Percentiles rank a stretch among this genome's conserved stretches.
Evolutionary conservation across 2,888 invertebrate species (phyloP).

Genomic region (Ditula angustiorana): DNA sequence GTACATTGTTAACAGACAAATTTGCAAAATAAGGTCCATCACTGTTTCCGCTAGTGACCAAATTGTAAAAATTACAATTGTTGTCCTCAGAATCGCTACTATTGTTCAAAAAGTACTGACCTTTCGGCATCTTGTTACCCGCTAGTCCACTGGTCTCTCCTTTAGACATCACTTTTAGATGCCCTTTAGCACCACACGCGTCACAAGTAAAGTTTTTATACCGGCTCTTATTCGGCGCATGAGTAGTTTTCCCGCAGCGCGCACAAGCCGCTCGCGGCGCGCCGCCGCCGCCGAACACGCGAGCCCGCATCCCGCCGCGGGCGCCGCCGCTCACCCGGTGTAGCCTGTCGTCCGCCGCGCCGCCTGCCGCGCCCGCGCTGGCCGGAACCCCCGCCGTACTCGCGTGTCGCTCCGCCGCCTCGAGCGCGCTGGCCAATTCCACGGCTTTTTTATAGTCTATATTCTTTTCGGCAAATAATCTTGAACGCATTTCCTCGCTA

Average conservation of each 20-base stretch:
- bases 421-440: background rate
- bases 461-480: background rate
- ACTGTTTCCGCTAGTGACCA: slow-evolving; percentile 21
- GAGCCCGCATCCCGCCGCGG: slow-evolving; percentile 12
- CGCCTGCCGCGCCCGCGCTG: slow-evolving; percentile 1
- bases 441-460: background rate
- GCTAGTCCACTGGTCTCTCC: no score
- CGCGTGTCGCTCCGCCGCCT: background rate
- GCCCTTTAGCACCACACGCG: slow-evolving; percentile 32
- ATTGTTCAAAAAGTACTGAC: no score
- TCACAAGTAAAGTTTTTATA: slow-evolving; percentile 37
- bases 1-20: slow-evolving; percentile 10
- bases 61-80: slow-evolving; percentile 39
- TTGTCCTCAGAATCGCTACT: slow-evolving; percentile 33
- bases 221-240: slow-evolving; percentile 21
- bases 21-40: slow-evolving; percentile 37
- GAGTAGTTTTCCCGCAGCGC: background rate
- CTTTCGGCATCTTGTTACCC: no score
- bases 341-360: slow-evolving; percentile 1
- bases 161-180: no score
- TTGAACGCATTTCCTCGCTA: slow-evolving; percentile 1
- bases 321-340: slow-evolving; percentile 21
- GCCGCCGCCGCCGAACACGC: slow-evolving; percentile 1
- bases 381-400: background rate
- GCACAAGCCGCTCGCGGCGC: no score